These are phyloP conservation scores for Chitala chitala DNA, from an alignment of 2,113 vertebrate species.

Conservation along the genomic window DNA sequence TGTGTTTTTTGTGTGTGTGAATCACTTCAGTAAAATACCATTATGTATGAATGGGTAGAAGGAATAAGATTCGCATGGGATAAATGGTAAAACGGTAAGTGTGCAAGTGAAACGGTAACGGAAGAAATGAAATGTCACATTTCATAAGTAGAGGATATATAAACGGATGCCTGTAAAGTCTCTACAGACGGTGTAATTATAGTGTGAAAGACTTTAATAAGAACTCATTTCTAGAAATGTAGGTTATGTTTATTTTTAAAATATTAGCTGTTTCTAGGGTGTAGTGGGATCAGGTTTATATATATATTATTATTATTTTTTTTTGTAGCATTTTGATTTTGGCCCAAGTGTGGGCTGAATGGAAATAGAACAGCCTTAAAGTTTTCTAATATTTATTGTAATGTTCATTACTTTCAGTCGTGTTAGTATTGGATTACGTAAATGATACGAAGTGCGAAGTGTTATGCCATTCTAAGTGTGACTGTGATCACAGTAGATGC, in stretches of 20 bases:
- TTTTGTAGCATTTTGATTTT: background rate
- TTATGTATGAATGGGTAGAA: too few relatives aligned
- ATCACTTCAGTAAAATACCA: too few relatives aligned
- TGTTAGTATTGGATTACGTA: background rate
- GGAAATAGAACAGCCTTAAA: background rate
- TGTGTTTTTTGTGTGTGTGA: too few relatives aligned
- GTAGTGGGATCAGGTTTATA: slow-evolving; percentile 8
- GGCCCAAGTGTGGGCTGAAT: background rate
- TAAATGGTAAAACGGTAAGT: too few relatives aligned
- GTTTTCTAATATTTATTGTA: background rate
- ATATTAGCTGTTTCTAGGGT: slow-evolving; percentile 8
- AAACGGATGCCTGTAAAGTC: background rate
- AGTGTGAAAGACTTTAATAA: background rate
- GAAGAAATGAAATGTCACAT: too few relatives aligned
- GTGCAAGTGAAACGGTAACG: too few relatives aligned
- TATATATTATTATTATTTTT: too few relatives aligned
- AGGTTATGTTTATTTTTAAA: slow-evolving; percentile 21
- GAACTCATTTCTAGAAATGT: background rate
- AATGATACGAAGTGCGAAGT: too few relatives aligned
- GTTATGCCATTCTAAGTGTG: too few relatives aligned
- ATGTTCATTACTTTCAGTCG: background rate
- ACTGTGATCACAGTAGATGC: too few relatives aligned
- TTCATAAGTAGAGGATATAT: too few relatives aligned
- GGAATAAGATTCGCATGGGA: too few relatives aligned
- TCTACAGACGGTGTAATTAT: background rate